Percentiles rank a stretch among this genome's conserved stretches.
Evolutionary conservation across 2,888 invertebrate species (phyloP).

Genomic region (Drosophila antonietae): DNA sequence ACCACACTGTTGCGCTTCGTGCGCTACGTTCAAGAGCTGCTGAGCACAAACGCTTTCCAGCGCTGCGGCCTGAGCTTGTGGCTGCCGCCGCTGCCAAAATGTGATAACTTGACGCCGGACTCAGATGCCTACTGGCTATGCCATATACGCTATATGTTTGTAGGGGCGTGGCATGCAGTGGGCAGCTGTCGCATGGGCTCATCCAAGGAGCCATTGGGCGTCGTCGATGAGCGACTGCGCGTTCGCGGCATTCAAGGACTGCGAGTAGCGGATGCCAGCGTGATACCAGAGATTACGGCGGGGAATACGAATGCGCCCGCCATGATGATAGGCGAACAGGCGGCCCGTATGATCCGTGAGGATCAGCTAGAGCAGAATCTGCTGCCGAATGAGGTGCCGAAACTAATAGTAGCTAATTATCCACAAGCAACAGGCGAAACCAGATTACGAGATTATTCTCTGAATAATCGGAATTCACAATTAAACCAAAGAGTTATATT

Average conservation of each 20-base stretch:
- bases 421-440: neutral
- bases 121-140: conserved; percentile 86
- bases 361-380: conserved; percentile 17
- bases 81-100: conserved; percentile 66
- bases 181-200: conserved; percentile 90
- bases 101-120: conserved; percentile 67
- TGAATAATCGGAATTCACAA: neutral
- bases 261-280: conserved; percentile 92
- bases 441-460: conserved; percentile 23
- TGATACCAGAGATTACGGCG: conserved; percentile 91
- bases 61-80: conserved; percentile 79
- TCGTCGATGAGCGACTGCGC: conserved; percentile 85
- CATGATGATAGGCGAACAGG: conserved; percentile 95
- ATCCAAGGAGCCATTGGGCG: conserved; percentile 83
- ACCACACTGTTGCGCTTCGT: conserved; percentile 82
- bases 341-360: conserved; percentile 85
- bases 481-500: neutral
- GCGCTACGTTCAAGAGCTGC: conserved; percentile 79
- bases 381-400: neutral
- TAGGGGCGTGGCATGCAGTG: conserved; percentile 88
- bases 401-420: too few species aligned
- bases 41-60: conserved; percentile 84
- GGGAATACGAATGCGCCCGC: conserved; percentile 94
- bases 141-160: conserved; percentile 86
- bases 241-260: conserved; percentile 88